Percentiles rank a stretch among this genome's conserved stretches.
Evolutionary conservation across 30 jellyfish, hydroid and myxozoan species (phyloP).

Genomic region (Turritopsis dohrnii): DNA sequence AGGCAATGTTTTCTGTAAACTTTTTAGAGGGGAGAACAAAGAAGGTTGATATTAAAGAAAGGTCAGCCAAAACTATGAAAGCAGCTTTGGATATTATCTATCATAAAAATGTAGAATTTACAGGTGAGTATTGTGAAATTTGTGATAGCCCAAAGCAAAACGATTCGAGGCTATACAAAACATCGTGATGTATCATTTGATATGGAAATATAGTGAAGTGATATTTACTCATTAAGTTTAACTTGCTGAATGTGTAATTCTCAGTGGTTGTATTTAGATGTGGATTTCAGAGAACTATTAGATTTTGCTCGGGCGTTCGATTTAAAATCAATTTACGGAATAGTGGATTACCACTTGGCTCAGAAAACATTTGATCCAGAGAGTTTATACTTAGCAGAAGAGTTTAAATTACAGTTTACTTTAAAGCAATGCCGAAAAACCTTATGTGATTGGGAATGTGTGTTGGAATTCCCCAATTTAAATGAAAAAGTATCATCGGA

Average conservation of each 20-base stretch:
- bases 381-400: neutral
- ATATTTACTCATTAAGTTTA: neutral
- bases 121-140: neutral
- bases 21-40: neutral
- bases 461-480: neutral
- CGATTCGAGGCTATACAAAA: neutral
- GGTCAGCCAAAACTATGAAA: neutral
- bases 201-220: neutral
- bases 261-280: no score
- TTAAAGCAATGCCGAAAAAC: neutral
- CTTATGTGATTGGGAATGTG: neutral
- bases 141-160: neutral
- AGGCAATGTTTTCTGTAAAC: neutral
- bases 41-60: neutral
- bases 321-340: neutral
- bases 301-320: neutral
- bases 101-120: neutral
- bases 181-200: neutral
- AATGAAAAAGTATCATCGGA: neutral
- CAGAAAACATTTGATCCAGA: neutral
- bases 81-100: neutral
- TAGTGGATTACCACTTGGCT: neutral
- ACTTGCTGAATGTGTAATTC: no score
- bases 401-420: neutral
- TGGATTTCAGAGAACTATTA: neutral